Evolutionary conservation across 2,797 vertebrate genomes (phyloP), one percentile per base, ranked within the genome.

Genomic region (Hoplostethus mediterraneus): DNA sequence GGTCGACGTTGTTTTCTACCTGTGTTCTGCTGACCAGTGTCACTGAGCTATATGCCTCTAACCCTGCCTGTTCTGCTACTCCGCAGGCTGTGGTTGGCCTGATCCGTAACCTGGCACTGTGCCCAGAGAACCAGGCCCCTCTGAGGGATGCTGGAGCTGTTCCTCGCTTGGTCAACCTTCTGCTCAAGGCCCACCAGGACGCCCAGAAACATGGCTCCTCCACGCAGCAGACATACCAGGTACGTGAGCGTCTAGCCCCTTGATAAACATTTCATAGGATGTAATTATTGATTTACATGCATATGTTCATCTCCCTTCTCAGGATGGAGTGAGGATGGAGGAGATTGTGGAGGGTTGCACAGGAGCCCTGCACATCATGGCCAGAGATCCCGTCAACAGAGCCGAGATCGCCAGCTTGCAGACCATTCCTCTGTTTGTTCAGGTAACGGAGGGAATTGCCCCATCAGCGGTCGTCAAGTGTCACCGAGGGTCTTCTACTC

Each of bases 321-420:
- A 99, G 98, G 98, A 99, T 2, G 98, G 98, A 0, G 97, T 99
- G 78, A 96, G 94, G 90, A 99, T 99, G 98, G 98, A 99, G 80
- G 98, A 99, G 94, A 99, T 99, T 0, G 97, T 99, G 73, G 98
- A 99, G 91, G 98, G 98, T 38, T 97, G 95, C 88, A 98, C 97
- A 0, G 98, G 98, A 58, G 98, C 98, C 0, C 93, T 99, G 87
- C 98, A 99, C 87, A 99, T 99, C 91, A 93, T 99, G 44, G 98
- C 98, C 76, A 95, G 98, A 73, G 97, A 99, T 72, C 95, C 94
- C 64, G 68, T 90, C 83, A 99, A 96, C 92, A 95, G 97, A 79
- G 86, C 87, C 60, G 95, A 97, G 72, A 98, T 99, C 65, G 96
- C 95, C 88, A 95, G 91, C 79, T 92, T 99, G 84, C 95, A 97